Base-by-base conservation (phyloP, 2,888 invertebrate species). In the Tenthredo amoena region DNA sequence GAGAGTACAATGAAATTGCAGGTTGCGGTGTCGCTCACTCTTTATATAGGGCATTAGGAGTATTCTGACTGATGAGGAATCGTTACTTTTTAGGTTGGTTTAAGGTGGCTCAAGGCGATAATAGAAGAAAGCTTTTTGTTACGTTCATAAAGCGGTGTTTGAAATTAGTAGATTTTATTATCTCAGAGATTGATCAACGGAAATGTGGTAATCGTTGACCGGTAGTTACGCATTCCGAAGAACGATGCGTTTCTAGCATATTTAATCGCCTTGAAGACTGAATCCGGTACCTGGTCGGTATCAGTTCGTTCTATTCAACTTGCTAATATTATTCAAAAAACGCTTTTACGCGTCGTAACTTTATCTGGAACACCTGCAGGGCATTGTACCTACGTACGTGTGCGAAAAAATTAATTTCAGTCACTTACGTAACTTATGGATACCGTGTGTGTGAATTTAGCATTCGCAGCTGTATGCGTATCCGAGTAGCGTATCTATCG, bases 331-430 rank as follows among this genome's bases (percentile, higher is more conserved):
- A 40, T 37, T 72, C 5, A 5, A 74, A 18, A 18, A 55, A 55
- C 4, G 9, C 9, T 77, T 4, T 77, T 15, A 26, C 31, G 9
- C 18, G 31, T 37, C 21, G 26, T 55, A 77, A 31, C n/a, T 77
- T 74, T 26, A 55, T 77, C 31, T 77, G 55, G 77, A 77, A 77
- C 55, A 77, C 77, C n/a, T 31, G 77, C 31, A 31, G 55, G 34
- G 55, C 31, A 55, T 15, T 34, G 55, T 43, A 55, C 55, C 55
- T 55, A 55, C n/a, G 6, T 55, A 34, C 68, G 55, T 77, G 77
- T 55, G 77, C 55, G 76, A 26, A 34, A 77, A 77, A 77, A 55
- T 77, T 31, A 55, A 77, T 77, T 50, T 77, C 55, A 50, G 55
- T 77, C 50, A 55, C 31, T 77, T 77, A 76, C 76, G 55, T 55